phyloP scores from a whole-genome alignment of 2,113 vertebrate genomes.

The Cathartes aura region DNA sequence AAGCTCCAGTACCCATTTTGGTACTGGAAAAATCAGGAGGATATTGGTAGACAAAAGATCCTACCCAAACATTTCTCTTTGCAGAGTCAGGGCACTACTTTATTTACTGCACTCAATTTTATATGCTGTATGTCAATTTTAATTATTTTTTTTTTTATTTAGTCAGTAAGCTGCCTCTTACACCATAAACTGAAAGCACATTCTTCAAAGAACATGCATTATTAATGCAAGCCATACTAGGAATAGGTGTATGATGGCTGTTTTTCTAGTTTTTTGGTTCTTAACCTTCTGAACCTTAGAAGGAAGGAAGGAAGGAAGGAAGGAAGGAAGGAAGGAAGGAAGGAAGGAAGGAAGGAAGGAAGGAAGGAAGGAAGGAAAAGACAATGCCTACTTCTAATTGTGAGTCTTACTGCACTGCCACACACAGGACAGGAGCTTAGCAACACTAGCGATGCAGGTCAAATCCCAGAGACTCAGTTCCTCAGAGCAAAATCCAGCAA shows the following conservation, averaged over 20 bases:
- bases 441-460: not conserved
- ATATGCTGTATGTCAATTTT: not conserved
- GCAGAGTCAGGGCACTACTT: not conserved
- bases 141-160: not conserved
- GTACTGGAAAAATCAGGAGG: rapidly evolving
- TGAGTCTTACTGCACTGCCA: not conserved
- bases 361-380: not conserved
- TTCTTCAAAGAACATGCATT: not conserved
- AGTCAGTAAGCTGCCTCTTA: not conserved
- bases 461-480: not conserved
- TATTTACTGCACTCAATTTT: not conserved
- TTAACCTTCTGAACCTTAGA: not conserved
- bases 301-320: rapidly evolving
- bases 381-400: not conserved
- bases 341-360: not conserved
- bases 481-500: not conserved
- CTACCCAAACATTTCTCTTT: not conserved
- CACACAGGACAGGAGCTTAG: not conserved
- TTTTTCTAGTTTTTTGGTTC: not conserved
- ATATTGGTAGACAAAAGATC: not conserved
- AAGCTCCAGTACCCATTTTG: not conserved
- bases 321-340: not conserved
- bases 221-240: not conserved
- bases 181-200: not conserved
- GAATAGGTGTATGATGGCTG: not conserved